phyloP scores from a whole-genome alignment of 2,888 invertebrate species.

The Drosophila ustulata region DNA sequence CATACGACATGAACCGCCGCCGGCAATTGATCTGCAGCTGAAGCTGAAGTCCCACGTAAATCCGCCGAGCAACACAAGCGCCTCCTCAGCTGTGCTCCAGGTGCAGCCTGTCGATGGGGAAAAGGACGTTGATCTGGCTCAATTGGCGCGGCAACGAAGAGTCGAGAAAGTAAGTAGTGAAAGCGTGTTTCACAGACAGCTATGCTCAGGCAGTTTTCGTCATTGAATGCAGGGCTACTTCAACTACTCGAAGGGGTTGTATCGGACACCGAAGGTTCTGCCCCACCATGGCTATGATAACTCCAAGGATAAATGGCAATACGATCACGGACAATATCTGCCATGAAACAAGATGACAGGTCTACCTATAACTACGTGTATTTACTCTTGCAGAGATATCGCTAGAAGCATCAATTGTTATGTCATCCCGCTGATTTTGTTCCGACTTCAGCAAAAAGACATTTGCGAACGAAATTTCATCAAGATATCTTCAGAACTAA shows the following conservation, averaged over 20 bases:
- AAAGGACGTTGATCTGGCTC: conserved; percentile 14
- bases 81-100: conserved; percentile 47
- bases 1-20: conserved; percentile 80
- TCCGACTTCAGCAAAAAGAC: too few species aligned
- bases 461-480: background rate
- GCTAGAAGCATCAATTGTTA: too few species aligned
- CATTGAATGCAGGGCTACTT: conserved; percentile 63
- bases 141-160: conserved; percentile 33
- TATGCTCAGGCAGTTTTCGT: background rate
- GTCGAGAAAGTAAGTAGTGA: conserved; percentile 47
- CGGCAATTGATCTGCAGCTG: conserved; percentile 80
- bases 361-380: too few species aligned
- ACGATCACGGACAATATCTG: conserved; percentile 76
- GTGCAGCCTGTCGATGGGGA: conserved; percentile 54
- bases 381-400: background rate
- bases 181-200: background rate
- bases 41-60: conserved; percentile 62
- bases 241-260: conserved; percentile 70
- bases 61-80: background rate
- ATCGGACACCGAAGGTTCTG: conserved; percentile 65
- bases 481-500: background rate
- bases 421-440: too few species aligned
- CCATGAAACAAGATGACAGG: conserved; percentile 54
- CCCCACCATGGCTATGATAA: conserved; percentile 61
- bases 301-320: conserved; percentile 59